A percentile compares a stretch with the other conserved stretches of the same genome.
These are phyloP conservation scores for Caenorhabditis auriculariae DNA, from an alignment of 2,888 invertebrate genomes.

Conservation along the genomic window DNA sequence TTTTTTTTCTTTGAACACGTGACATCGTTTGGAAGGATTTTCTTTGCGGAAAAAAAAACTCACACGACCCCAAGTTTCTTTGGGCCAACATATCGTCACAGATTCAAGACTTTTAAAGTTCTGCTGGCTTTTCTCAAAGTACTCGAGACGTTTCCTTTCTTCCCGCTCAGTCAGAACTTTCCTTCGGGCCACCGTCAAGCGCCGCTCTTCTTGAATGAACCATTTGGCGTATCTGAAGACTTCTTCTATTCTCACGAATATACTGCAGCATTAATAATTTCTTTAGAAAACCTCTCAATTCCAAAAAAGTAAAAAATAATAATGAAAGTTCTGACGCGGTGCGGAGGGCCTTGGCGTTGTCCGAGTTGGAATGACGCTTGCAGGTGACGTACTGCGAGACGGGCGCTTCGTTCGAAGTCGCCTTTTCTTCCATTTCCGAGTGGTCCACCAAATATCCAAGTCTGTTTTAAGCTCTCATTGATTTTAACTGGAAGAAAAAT, in stretches of 20 bases:
- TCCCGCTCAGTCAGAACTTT: conserved; percentile 31
- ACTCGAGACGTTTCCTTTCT: conserved; percentile 21
- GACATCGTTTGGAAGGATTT: neutral
- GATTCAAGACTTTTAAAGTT: conserved; percentile 16
- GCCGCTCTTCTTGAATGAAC: conserved; percentile 31
- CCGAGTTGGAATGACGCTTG: conserved; percentile 43
- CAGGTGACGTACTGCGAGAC: conserved; percentile 52
- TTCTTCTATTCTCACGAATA: too few species aligned
- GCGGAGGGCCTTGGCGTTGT: conserved; percentile 28
- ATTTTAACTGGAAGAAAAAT: too few species aligned
- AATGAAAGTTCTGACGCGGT: conserved; percentile 18
- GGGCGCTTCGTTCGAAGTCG: too few species aligned
- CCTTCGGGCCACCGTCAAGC: conserved; percentile 3
- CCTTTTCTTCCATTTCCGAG: conserved; percentile 10
- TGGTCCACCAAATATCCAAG: too few species aligned
- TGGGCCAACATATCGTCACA: conserved; percentile 31
- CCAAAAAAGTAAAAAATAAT: neutral
- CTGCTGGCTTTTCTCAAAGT: conserved; percentile 11
- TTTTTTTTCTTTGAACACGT: neutral
- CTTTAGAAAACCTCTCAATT: neutral
- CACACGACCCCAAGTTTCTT: conserved; percentile 14
- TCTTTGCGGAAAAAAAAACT: neutral
- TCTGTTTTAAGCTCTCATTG: too few species aligned
- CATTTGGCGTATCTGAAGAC: conserved; percentile 34
- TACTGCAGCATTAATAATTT: too few species aligned